A percentile compares a stretch with the other conserved stretches of the same genome.
phyloP scores from a whole-genome alignment of 2,113 vertebrate species.

The Platichthys stellatus region DNA sequence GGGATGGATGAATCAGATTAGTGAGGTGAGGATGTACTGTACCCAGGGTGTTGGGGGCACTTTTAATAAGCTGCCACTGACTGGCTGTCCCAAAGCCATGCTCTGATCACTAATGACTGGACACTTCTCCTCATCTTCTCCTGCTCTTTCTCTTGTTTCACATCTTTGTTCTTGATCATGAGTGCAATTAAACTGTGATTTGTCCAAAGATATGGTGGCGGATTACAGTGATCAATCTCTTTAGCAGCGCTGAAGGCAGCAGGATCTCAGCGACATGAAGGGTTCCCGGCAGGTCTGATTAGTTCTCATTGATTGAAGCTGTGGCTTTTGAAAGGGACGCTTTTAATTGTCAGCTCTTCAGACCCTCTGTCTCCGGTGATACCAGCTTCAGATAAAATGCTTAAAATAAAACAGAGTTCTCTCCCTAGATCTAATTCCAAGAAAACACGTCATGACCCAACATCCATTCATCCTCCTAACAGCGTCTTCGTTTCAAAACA shows the following conservation, averaged over 20 bases:
- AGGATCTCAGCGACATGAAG: slow-evolving; percentile 20
- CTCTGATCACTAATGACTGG: slow-evolving; percentile 54
- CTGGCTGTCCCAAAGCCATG: slow-evolving; percentile 31
- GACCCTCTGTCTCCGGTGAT: slow-evolving; percentile 17
- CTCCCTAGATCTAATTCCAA: not conserved
- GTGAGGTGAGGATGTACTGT: slow-evolving; percentile 1
- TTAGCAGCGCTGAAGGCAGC: slow-evolving; percentile 18
- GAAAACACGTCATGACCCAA: not conserved
- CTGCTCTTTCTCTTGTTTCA: not conserved
- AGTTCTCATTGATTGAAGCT: slow-evolving; percentile 37
- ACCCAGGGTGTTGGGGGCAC: not conserved
- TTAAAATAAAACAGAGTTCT: not conserved
- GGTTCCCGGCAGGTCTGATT: slow-evolving; percentile 48
- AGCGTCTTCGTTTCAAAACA: no score
- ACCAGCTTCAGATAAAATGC: slow-evolving; percentile 32
- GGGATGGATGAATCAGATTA: slow-evolving; percentile 19
- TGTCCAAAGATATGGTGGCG: slow-evolving; percentile 40
- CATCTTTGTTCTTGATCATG: slow-evolving; percentile 34
- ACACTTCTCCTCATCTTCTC: slow-evolving; percentile 11
- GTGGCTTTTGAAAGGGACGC: slow-evolving; percentile 34
- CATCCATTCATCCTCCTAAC: no score
- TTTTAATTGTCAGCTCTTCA: slow-evolving; percentile 50
- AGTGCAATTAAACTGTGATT: slow-evolving; percentile 50
- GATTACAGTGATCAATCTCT: slow-evolving; percentile 31
- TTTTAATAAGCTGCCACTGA: slow-evolving; percentile 35